Evolutionary conservation across 2,113 vertebrate genomes (phyloP).

Genomic region (Ivindomyrus marchei): DNA sequence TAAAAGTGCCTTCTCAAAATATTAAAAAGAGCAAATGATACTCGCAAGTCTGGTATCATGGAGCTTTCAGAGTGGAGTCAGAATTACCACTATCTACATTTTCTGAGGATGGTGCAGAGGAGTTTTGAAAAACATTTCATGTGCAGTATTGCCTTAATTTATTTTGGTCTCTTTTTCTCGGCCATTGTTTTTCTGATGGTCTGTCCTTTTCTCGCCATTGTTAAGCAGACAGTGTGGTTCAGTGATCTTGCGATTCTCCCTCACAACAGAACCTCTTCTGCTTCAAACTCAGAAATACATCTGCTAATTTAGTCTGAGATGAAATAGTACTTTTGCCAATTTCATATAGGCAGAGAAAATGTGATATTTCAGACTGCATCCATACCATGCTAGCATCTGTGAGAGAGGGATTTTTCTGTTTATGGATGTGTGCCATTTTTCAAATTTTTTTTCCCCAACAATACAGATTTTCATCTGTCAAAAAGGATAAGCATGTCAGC

Average conservation of each 20-base stretch:
- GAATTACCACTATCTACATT: neutral
- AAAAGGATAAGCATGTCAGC: neutral
- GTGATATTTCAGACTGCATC: neutral
- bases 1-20: neutral
- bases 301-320: neutral
- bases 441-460: neutral
- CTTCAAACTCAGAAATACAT: neutral
- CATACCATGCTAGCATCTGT: neutral
- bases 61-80: neutral
- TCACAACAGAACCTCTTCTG: neutral
- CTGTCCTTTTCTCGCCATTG: neutral
- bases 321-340: neutral
- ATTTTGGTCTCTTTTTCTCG: neutral
- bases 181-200: neutral
- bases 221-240: neutral
- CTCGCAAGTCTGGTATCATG: neutral
- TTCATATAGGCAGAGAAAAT: neutral
- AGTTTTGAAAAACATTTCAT: neutral
- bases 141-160: neutral
- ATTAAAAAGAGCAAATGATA: neutral
- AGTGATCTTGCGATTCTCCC: neutral
- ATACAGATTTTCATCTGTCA: neutral
- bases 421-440: neutral
- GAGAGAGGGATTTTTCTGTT: neutral
- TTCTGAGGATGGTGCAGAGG: neutral